Base-by-base conservation (phyloP, 2,888 invertebrate species). In the Sarcophaga subvicina region DNA sequence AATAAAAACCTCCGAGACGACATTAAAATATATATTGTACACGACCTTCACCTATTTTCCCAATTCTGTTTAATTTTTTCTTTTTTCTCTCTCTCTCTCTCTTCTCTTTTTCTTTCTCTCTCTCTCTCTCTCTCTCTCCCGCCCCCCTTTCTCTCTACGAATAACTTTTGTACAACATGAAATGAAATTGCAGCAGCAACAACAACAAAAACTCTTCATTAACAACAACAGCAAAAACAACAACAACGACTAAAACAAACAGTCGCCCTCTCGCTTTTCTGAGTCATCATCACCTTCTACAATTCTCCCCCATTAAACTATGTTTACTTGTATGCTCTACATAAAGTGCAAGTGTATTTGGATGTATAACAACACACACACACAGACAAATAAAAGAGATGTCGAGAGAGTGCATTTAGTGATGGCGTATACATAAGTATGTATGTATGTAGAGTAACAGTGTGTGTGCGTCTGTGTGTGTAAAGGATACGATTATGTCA, bases 41-140 rank as follows among this genome's bases (percentile, higher is more conserved):
- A 84, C 87, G 87, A 87, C 87, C 87, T 87, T 87, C 87, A 87
- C 87, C 87, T 87, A 87, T 87, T 84, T 87, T 82, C 69, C 78
- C 87, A 84, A 81, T 78, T 80, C 62, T 37, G 47, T 72, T 60
- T 54, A 64, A 37, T 66, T 54, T 66, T 76, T 64, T 49, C 54
- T 66, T 76, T 76, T 66, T 54, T 64, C 4, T 11, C 27, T 63
- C 20, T 20, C 20, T 20, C 20, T 20, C 22, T 49, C 54, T 66
- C 66, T 76, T 66, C n/a, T 64, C 4, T 12, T 27, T 64, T 75
- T 49, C 4, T 49, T 12, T 8, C 1, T 64, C 4, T 12, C 54
- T 54, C 17, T 54, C 17, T 54, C 54, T 64, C 70, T 70, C 71
- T 54, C 76, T 14, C 6, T 79, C 70, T 70, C 64, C 70, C 63